Conservation (phyloP, 2,797 vertebrate genomes). For the Paedocypris micromegethes region DNA sequence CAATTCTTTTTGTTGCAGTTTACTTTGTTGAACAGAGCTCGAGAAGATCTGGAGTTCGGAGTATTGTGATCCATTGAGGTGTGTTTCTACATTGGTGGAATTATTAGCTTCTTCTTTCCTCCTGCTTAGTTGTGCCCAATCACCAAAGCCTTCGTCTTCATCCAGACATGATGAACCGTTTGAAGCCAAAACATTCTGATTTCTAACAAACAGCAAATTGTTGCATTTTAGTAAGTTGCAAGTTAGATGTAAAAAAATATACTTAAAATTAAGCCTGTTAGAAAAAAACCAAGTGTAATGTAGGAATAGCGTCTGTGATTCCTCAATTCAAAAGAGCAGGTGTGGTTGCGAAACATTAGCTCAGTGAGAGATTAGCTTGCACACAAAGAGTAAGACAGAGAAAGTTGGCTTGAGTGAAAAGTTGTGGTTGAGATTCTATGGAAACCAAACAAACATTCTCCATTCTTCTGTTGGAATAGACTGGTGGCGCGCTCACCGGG, state of each 20-base stretch:
- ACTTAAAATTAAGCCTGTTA: background rate
- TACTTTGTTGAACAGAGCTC: conserved; percentile 17
- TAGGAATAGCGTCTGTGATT: background rate
- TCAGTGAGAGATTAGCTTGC: conserved; percentile 5
- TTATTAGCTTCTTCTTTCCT: conserved; percentile 55
- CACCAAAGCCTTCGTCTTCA: conserved; percentile 88
- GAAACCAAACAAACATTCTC: conserved; percentile 50
- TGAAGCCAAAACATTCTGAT: conserved; percentile 64
- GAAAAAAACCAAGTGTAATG: background rate
- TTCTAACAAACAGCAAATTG: conserved; percentile 51
- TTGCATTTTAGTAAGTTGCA: too few species aligned
- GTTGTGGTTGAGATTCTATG: conserved; percentile 36
- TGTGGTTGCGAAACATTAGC: conserved; percentile 11
- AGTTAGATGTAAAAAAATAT: background rate
- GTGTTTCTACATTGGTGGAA: conserved; percentile 43
- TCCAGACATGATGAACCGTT: conserved; percentile 67
- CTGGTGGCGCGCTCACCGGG: conserved; percentile 2
- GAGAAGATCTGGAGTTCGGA: conserved; percentile 6
- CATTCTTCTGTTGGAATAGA: background rate
- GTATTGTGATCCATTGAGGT: conserved; percentile 8
- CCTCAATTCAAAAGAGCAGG: conserved; percentile 7
- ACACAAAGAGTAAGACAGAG: conserved; percentile 7
- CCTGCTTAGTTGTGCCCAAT: conserved; percentile 80
- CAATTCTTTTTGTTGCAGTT: background rate
- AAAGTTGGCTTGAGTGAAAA: conserved; percentile 41